Base-by-base conservation (phyloP, 2,888 invertebrate species). In the Caenorhabditis drosophilae region DNA sequence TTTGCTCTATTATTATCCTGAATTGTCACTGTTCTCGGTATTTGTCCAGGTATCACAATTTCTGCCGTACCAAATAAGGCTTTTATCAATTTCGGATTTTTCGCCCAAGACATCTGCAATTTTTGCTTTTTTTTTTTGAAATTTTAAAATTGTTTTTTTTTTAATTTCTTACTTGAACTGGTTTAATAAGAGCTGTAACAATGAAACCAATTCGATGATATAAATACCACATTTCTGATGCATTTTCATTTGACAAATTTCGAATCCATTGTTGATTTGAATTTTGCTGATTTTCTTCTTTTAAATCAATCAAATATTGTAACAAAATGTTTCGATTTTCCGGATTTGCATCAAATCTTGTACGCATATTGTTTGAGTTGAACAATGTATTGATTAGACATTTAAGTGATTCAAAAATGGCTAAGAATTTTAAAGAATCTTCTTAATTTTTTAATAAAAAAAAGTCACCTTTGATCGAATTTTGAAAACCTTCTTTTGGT, bases 151-250 rank as follows among this genome's bases (percentile, higher is more conserved):
- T n/a, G n/a, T n/a, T n/a, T n/a, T n/a, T n/a, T n/a, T n/a, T n/a
- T n/a, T n/a, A n/a, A n/a, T n/a, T n/a, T n/a, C 44, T 35, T 23
- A 74, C 74, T 53, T 62, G 53, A 11, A 67, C 40, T 2, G 54
- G 63, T 18, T 23, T 56, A 18, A 31, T 47, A 49, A 49, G 35
- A 15, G 77, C 77, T 9, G 70, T 66, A 1, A 58, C 49, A 27
- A 75, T 64, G 34, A 77, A 77, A 12, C 60, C 68, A 27, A 78
- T 59, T 20, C 72, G 52, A 38, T 70, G 41, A 31, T 77, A 77
- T 9, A 72, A 67, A 47, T 58, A 73, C 50, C 70, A 57, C 23
- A 75, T 38, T 31, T 68, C 67, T 4, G 51, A 36, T 3, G 66
- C 34, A 7, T 61, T 20, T 2, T 25, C 35, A 15, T 9, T n/a